Evolutionary conservation across 2,113 vertebrate species (phyloP).

Genomic region (Corythornis vintsioides): DNA sequence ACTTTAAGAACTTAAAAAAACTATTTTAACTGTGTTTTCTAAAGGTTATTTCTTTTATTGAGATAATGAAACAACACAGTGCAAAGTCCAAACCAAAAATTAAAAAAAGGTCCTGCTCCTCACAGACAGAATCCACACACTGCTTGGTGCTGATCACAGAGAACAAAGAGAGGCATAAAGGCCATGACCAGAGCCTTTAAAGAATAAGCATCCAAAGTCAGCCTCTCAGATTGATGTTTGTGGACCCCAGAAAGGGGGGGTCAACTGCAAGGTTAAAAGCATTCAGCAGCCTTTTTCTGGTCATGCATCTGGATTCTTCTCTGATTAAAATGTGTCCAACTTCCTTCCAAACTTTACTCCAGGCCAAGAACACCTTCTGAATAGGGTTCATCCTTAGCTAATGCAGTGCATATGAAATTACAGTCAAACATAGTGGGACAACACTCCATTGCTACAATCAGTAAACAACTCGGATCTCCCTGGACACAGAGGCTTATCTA

Average conservation of each 20-base stretch:
- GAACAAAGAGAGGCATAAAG: not conserved
- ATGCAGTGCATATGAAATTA: not conserved
- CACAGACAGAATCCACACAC: not conserved
- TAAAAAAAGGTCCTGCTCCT: not conserved
- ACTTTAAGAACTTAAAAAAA: not conserved
- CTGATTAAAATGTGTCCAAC: not conserved
- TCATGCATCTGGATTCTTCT: not conserved
- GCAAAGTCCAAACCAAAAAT: not conserved
- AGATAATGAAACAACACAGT: not conserved
- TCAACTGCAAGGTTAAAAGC: not conserved
- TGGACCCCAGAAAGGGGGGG: not conserved
- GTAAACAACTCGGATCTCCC: not conserved
- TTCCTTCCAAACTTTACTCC: not conserved
- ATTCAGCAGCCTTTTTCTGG: not conserved
- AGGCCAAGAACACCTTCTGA: not conserved
- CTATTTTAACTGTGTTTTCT: not conserved
- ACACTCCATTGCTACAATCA: accelerated
- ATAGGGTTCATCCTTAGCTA: not conserved
- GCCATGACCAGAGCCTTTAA: not conserved
- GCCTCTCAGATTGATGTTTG: accelerated
- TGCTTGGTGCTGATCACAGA: not conserved
- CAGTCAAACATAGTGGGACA: not conserved
- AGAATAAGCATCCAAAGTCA: not conserved
- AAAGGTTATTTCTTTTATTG: not conserved
- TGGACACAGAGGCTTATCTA: not conserved